Percentiles rank a stretch among this genome's conserved stretches.
Conservation (phyloP, 1,140 invertebrate species). For the Anagrus nilaparvatae region DNA sequence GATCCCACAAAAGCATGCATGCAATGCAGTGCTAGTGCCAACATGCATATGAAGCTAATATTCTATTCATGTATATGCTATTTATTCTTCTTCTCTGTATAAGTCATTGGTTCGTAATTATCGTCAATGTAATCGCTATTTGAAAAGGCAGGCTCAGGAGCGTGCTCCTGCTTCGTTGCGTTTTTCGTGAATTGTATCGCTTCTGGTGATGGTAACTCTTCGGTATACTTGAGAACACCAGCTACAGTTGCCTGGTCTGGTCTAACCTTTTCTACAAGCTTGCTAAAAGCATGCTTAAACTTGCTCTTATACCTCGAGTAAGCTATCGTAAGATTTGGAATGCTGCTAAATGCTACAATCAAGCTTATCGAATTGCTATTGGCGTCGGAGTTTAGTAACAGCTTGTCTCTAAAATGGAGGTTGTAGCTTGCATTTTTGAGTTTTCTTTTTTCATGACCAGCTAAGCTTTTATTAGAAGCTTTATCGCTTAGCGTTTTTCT, state of each 20-base stretch:
- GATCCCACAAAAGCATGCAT: too few relatives aligned
- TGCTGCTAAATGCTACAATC: too few relatives aligned
- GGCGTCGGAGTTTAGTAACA: constrained; percentile 7
- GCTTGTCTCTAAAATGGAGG: not conserved
- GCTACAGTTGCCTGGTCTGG: constrained; percentile 29
- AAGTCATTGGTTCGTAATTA: constrained; percentile 43
- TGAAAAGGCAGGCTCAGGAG: too few relatives aligned
- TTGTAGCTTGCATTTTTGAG: constrained; percentile 6
- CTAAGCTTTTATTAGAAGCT: too few relatives aligned
- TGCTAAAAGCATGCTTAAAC: too few relatives aligned
- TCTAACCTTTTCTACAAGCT: not conserved
- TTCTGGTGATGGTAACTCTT: constrained; percentile 33
- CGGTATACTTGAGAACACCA: constrained; percentile 40
- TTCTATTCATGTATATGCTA: not conserved
- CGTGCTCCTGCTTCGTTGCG: constrained; percentile 12
- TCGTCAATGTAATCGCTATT: constrained; percentile 45
- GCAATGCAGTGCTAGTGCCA: too few relatives aligned
- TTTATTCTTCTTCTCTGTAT: constrained; percentile 17
- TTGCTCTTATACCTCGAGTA: too few relatives aligned
- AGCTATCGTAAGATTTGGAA: too few relatives aligned
- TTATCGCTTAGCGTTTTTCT: constrained; percentile 2
- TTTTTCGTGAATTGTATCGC: constrained; percentile 20
- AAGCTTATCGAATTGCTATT: not conserved
- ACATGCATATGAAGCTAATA: too few relatives aligned
- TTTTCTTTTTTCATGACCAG: too few relatives aligned